A percentile compares a stretch with the other conserved stretches of the same genome.
phyloP scores from a whole-genome alignment of 2,797 vertebrate species.

The Eutrigla gurnardus region DNA sequence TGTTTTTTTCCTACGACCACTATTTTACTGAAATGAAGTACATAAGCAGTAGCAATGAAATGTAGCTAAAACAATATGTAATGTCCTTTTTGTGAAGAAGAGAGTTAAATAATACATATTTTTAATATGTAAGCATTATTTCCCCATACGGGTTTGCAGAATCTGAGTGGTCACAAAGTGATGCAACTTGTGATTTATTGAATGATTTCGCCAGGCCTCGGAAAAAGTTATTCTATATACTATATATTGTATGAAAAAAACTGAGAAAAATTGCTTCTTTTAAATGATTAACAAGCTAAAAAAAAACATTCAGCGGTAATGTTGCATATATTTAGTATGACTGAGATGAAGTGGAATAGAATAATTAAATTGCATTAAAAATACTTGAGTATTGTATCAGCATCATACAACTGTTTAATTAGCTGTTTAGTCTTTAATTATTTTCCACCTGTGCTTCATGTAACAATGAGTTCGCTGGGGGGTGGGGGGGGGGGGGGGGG shows the following conservation, averaged over 20 bases:
- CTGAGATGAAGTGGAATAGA: neutral
- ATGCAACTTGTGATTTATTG: neutral
- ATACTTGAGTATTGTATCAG: neutral
- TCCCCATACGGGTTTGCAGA: neutral
- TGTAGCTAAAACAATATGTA: neutral
- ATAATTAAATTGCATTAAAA: neutral
- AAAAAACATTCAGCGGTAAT: neutral
- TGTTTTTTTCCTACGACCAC: neutral
- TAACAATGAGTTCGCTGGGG: neutral
- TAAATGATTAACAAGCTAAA: neutral
- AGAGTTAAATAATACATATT: neutral
- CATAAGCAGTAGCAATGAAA: neutral
- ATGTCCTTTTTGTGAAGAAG: neutral
- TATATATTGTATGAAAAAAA: neutral
- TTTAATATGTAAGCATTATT: neutral
- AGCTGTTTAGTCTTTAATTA: neutral
- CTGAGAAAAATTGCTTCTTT: neutral
- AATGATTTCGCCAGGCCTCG: neutral
- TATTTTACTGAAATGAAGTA: neutral
- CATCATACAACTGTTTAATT: neutral
- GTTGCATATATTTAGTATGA: neutral
- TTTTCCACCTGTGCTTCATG: too few relatives aligned
- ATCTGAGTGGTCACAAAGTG: neutral
- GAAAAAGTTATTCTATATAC: neutral
- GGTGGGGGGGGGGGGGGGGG: too few relatives aligned